Conservation (phyloP, 2,797 vertebrate genomes). For the Tapirus indicus region DNA sequence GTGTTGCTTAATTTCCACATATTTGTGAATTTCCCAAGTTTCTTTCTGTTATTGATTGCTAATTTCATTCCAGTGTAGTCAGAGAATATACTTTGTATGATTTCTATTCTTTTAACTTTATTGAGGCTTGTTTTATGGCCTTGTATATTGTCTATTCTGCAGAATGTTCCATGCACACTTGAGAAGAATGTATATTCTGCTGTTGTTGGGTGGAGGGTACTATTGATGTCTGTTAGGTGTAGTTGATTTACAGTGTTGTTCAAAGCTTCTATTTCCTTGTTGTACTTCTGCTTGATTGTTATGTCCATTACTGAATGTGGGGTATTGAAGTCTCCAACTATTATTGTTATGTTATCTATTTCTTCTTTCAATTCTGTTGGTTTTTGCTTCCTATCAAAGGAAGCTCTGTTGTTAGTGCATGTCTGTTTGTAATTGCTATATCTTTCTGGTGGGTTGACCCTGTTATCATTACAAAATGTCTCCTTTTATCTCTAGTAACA, state of each 20-base stretch:
- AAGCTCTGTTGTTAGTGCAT: neutral
- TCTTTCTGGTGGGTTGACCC: neutral
- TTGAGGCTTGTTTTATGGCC: neutral
- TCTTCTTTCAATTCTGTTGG: neutral
- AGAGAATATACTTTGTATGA: neutral
- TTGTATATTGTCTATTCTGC: neutral
- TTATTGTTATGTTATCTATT: neutral
- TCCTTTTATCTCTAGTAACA: neutral
- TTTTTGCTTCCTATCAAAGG: neutral
- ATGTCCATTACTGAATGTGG: neutral
- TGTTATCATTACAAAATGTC: neutral
- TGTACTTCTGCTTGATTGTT: neutral
- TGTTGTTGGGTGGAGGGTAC: neutral
- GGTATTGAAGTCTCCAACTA: neutral
- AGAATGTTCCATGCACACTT: neutral
- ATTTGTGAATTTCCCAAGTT: neutral
- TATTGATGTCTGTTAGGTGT: neutral
- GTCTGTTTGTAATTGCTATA: neutral
- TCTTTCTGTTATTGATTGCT: neutral
- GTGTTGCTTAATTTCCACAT: neutral
- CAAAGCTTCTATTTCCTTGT: neutral
- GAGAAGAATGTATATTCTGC: neutral
- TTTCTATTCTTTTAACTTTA: neutral
- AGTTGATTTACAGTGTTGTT: too few relatives aligned
- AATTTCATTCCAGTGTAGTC: neutral